phyloP scores from a whole-genome alignment of 2,888 invertebrate species.

The Caenorhabditis becei region DNA sequence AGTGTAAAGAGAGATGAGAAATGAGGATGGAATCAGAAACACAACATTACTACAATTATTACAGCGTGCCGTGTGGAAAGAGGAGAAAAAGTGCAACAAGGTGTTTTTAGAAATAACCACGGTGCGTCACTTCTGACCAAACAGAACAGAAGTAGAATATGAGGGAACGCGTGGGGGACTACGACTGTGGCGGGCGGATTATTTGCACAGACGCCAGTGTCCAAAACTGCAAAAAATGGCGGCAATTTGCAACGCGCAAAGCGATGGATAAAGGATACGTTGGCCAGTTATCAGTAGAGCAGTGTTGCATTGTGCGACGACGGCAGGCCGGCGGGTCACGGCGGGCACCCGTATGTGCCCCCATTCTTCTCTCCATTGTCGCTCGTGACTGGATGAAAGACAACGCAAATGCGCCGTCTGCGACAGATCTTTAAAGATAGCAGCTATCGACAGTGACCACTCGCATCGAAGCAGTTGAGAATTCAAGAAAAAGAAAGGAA shows the following conservation, averaged over 20 bases:
- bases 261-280: slow-evolving; percentile 30
- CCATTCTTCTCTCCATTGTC: slow-evolving; percentile 33
- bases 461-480: slow-evolving; percentile 9
- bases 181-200: not conserved
- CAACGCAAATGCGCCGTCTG: slow-evolving; percentile 24
- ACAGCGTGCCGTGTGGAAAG: not conserved
- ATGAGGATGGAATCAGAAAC: not conserved
- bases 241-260: slow-evolving; percentile 10
- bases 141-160: slow-evolving; percentile 27
- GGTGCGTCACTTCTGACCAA: slow-evolving; percentile 40
- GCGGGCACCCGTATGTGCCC: slow-evolving; percentile 39
- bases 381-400: slow-evolving; percentile 36
- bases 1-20: not conserved
- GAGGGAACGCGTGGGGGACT: slow-evolving; percentile 11
- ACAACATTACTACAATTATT: not conserved
- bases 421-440: slow-evolving; percentile 50
- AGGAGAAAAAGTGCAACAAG: slow-evolving; percentile 20
- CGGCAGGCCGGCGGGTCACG: slow-evolving; percentile 6
- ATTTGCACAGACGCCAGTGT: slow-evolving; percentile 25
- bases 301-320: slow-evolving; percentile 54
- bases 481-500: not conserved
- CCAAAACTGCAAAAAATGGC: slow-evolving; percentile 47
- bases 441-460: slow-evolving; percentile 11
- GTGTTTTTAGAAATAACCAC: slow-evolving; percentile 1
- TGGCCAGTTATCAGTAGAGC: slow-evolving; percentile 53